phyloP scores from a whole-genome alignment of 2,797 vertebrate species.

The Euphonia xanthogaster region DNA sequence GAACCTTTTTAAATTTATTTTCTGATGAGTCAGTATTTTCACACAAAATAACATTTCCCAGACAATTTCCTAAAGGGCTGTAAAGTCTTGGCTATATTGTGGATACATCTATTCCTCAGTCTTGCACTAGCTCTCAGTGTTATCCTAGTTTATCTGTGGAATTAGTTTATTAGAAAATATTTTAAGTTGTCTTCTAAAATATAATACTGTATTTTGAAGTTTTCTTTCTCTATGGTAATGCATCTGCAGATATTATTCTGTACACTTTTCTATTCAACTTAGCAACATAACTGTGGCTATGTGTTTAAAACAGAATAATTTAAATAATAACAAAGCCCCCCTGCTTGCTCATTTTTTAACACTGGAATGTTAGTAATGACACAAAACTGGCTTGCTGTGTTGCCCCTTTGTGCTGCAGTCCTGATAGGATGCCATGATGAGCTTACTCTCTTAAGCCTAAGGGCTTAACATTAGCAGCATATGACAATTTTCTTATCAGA shows the following conservation, averaged over 20 bases:
- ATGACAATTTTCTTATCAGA: slow-evolving; percentile 43
- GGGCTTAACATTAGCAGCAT: slow-evolving; percentile 60
- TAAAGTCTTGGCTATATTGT: not conserved
- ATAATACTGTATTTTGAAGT: not conserved
- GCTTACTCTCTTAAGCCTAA: slow-evolving; percentile 51
- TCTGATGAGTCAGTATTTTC: not conserved
- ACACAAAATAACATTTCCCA: not conserved
- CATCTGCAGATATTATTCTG: not conserved
- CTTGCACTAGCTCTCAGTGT: not conserved
- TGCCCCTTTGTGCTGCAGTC: slow-evolving; percentile 1
- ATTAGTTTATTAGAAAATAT: not conserved
- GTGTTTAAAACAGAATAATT: slow-evolving; percentile 26
- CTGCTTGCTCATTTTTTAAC: not conserved
- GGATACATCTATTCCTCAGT: not conserved
- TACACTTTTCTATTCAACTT: not conserved
- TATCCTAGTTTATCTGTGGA: not conserved
- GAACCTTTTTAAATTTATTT: not conserved
- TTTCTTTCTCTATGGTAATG: not conserved
- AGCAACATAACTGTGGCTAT: not conserved
- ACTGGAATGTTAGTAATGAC: slow-evolving; percentile 26
- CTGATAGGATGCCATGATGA: slow-evolving; percentile 32
- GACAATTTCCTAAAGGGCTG: not conserved
- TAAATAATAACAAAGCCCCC: not conserved
- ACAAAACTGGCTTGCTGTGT: slow-evolving; percentile 40
- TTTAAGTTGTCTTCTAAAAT: not conserved